Base-by-base conservation (phyloP, 1,140 invertebrate genomes). In the Euwallacea fornicatus region DNA sequence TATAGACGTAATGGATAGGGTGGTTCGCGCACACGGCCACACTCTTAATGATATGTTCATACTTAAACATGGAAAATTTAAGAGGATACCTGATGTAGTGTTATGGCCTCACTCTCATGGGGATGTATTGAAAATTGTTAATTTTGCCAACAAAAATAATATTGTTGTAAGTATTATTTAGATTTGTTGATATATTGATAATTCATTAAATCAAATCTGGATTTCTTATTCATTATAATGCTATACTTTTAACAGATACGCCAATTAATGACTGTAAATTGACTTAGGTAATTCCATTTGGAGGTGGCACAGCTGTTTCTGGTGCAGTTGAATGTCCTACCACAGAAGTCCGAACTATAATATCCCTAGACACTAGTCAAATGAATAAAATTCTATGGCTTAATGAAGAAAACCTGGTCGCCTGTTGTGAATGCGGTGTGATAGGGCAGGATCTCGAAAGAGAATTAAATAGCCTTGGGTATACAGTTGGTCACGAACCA, bases 321-420 rank as follows among this genome's bases (percentile, higher is more conserved):
- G 92, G 94, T 10, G 93, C 95, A 4, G 84, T 97, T 0, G 88
- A 91, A 69, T 98, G 96, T 83, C 96, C 96, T 0, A 78, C 82
- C 21, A 79, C 90, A 13, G 97, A 98, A 82, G 78, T 77, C 11
- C 85, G 97, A 58, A 90, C 91, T 65, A 98, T 99, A 71, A 86
- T 97, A 11, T 93, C 90, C 0, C 76, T 99, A 63, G 98, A 99
- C 81, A 98, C 95, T 44, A 94, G 93, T 21, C 94, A 97, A 80
- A 98, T 99, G 96, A 95, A 95, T 82, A 86, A 90, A 73, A 92
- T 99, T 79, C 81, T 99, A n/a, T 98, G 95, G 94, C 82, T 99
- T 11, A 95, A 99, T 82, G 85, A 89, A 74, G 89, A 94, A 55
- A 99, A 98, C 83, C 83, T 97, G 66, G 88, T 92, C 0, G 90